Conservation (phyloP, 2,888 invertebrate species). For the Acanthosepion esculentum region DNA sequence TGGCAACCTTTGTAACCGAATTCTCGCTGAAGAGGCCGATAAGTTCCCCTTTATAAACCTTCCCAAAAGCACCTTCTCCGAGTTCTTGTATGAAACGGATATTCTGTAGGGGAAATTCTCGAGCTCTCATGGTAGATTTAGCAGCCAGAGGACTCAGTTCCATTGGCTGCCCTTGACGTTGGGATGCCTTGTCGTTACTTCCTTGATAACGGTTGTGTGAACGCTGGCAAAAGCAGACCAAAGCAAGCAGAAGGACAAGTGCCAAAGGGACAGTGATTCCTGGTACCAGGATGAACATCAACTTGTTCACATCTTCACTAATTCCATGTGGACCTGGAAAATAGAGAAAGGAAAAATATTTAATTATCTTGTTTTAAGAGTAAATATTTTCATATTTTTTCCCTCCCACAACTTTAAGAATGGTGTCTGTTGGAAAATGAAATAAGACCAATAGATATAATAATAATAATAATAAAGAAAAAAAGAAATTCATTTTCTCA, state of each 20-base stretch:
- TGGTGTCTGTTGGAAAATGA: too few relatives aligned
- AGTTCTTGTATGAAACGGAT: slow-evolving; percentile 75
- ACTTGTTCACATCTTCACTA: slow-evolving; percentile 70
- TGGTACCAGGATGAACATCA: slow-evolving; percentile 79
- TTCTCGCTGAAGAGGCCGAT: slow-evolving; percentile 74
- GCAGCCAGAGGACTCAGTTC: slow-evolving; percentile 70
- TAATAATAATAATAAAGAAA: too few relatives aligned
- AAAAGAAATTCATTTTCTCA: too few relatives aligned
- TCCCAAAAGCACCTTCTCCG: slow-evolving; percentile 88
- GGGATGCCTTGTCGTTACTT: slow-evolving; percentile 56
- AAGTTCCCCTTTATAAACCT: slow-evolving; percentile 95
- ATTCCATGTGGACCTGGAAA: slow-evolving; percentile 50
- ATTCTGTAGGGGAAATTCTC: slow-evolving; percentile 89
- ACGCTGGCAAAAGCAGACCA: slow-evolving; percentile 72
- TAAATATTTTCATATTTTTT: not conserved
- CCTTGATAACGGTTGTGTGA: slow-evolving; percentile 57
- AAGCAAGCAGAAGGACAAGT: slow-evolving; percentile 69
- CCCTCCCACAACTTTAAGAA: too few relatives aligned
- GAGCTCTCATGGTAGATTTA: slow-evolving; percentile 79
- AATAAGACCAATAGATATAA: too few relatives aligned
- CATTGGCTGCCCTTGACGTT: slow-evolving; percentile 55
- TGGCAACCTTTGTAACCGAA: slow-evolving; percentile 84
- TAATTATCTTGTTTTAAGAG: not conserved
- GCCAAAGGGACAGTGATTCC: slow-evolving; percentile 73
- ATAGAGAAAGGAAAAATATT: slow-evolving; percentile 54